Base-by-base conservation (phyloP, 2,797 vertebrate genomes). In the Gastrophryne carolinensis region DNA sequence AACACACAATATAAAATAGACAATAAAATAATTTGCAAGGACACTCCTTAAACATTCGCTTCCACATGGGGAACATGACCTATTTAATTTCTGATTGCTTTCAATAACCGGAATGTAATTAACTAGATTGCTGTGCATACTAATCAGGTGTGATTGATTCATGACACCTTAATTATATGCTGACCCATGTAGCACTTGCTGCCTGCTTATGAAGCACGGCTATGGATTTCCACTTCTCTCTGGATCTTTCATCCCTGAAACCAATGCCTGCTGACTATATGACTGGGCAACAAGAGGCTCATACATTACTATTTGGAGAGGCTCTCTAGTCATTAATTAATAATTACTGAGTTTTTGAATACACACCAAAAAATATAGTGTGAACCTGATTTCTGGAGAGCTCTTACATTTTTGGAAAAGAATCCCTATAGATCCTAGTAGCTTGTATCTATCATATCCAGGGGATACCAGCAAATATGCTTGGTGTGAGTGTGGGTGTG, bases 61-160 rank as follows among this genome's bases (percentile, higher is more conserved):
- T 13, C 19, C 30, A 52, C 24, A 53, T n/a, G 47, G 34, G 47
- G 9, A 15, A 24, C 30, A 30, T 49, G 30, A 47, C 41, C 10
- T 65, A 49, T 47, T 49, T 41, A 34, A 35, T 27, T 50, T 65
- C 21, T 13, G 24, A 49, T 65, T 44, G 30, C 39, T 65, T 65
- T 50, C 29, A 65, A 65, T 65, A 65, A 65, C 62, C 27, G 47
- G 64, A 67, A 15, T 35, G 47, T 67, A 67, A 69, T 56, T 26
- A 56, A 19, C 24, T 24, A 12, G 3, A 10, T 27, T 30, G 10
- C 23, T 56, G 66, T 29, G 66, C 34, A 69, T 69, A 69, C 52
- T 27, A 69, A 69, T 69, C 6, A 56, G 53, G 9, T 10, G 37
- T 44, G 56, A 56, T 56, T 67, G 64, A 67, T 67, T 67, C 30